Evolutionary conservation across 2,888 invertebrate genomes (phyloP), one percentile per base, ranked within the genome.

Genomic region (Caenorhabditis virilis): DNA sequence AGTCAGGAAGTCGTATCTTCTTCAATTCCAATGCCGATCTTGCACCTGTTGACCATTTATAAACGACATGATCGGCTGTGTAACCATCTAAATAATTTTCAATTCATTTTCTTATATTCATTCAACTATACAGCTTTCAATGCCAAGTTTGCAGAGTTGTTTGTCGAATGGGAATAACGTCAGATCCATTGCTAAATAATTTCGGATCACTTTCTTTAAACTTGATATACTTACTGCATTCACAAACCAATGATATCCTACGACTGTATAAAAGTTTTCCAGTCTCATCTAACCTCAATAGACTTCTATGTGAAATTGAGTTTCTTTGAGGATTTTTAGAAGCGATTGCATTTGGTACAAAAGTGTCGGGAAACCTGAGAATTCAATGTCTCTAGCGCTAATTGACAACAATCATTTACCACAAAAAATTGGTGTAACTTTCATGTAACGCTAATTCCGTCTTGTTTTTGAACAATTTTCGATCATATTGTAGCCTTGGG

Each of bases 321-420:
- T 78, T 71, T 42, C 77, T 66, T 39, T 71, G 68, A 9, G 82
- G 82, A 51, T 82, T 82, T 55, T 79, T 78, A 4, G 80, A 80
- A 9, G 80, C 78, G 27, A 82, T 78, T 11, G 82, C 82, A 42
- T 82, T 82, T 9, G 82, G 82, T 15, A 78, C 71, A 60, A 78
- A 78, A 16, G 78, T 78, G 62, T 78, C 78, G 9, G 78, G 79
- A 47, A 72, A 68, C n/a, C n/a, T n/a, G n/a, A n/a, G n/a, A n/a
- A n/a, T n/a, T n/a, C n/a, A n/a, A n/a, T n/a, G n/a, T n/a, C n/a
- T n/a, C n/a, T n/a, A n/a, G n/a, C n/a, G n/a, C n/a, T n/a, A n/a
- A n/a, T n/a, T n/a, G n/a, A n/a, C n/a, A n/a, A n/a, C n/a, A n/a
- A n/a, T n/a, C n/a, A n/a, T n/a, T n/a, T n/a, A n/a, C 82, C 82